Evolutionary conservation across 2,888 invertebrate species (phyloP), one percentile per base, ranked within the genome.

Genomic region (Hermodice carunculata): DNA sequence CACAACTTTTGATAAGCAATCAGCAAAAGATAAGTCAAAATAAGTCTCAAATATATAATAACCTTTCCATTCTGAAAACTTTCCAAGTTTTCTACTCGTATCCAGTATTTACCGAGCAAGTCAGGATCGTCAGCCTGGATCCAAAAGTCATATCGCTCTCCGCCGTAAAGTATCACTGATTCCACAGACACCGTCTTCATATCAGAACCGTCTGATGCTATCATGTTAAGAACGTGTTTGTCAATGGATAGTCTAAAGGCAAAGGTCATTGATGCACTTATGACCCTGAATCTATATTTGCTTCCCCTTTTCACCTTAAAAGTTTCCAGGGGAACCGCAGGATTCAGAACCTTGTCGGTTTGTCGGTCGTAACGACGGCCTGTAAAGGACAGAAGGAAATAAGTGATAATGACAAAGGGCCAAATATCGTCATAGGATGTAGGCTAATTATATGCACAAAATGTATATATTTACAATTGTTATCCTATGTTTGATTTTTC

Each of bases 241-340:
- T 83, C 81, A 0, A 83, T 66, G 2, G 81, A 80, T 11, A 83
- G 44, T 66, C 76, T 64, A n/a, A 78, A 75, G 14, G 66, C 69
- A 49, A 74, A 77, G 5, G 67, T 61, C 17, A 72, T 56, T 2
- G 74, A 61, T 1, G 81, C 79, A 58, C 79, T 79, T 54, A 79
- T 78, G 17, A 79, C 68, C 34, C 83, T 75, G 69, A 82, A 81
- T 26, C 79, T 69, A 68, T 81, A 81, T 17, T 74, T 69, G 26
- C 64, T 65, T 6, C 78, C 78, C n/a, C 63, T 61, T 1, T 65
- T 62, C 17, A 81, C 80, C 14, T 66, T 67, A 58, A 78, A 79
- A n/a, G 71, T 57, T 32, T 78, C 79, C 5, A 74, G 60, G 8
- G 82, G 81, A 1, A 79, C 78, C 61, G 28, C 28, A 17, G 57